Conservation (phyloP, 2,797 vertebrate species). For the Malacoraja senta region DNA sequence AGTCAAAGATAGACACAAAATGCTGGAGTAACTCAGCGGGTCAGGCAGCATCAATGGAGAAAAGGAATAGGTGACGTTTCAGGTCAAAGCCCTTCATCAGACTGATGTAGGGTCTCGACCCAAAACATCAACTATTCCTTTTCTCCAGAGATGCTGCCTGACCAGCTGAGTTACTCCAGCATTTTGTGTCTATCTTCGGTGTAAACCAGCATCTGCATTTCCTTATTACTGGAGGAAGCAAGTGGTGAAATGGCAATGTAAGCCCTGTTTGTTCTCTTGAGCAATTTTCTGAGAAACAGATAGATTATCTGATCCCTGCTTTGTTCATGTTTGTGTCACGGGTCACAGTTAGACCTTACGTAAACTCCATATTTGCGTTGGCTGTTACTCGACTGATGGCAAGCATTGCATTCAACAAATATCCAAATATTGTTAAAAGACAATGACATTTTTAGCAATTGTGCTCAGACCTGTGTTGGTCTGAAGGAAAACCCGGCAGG, state of each 20-base stretch:
- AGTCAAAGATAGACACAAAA: too few species aligned
- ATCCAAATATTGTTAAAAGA: conserved; percentile 29
- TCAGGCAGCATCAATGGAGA: too few species aligned
- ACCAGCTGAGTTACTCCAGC: too few species aligned
- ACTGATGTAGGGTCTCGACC: too few species aligned
- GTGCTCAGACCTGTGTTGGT: conserved; percentile 2
- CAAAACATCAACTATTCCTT: too few species aligned
- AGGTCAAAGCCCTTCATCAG: too few species aligned
- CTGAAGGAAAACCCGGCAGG: background rate
- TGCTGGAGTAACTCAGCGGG: too few species aligned
- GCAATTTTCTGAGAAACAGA: conserved; percentile 7
- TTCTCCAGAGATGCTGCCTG: too few species aligned
- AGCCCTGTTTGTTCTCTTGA: background rate
- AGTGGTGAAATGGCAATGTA: background rate
- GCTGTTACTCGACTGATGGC: background rate
- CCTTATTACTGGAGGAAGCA: background rate
- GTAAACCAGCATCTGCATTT: too few species aligned
- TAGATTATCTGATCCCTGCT: background rate
- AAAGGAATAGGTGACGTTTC: too few species aligned
- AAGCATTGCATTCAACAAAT: conserved; percentile 1
- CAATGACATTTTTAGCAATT: conserved; percentile 24
- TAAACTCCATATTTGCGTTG: conserved; percentile 21
- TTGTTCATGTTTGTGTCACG: background rate
- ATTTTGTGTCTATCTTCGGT: too few species aligned
- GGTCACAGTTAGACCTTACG: background rate